Evolutionary conservation across 2,113 vertebrate genomes (phyloP), one percentile per base, ranked within the genome.

Genomic region (Bothrops jararaca): DNA sequence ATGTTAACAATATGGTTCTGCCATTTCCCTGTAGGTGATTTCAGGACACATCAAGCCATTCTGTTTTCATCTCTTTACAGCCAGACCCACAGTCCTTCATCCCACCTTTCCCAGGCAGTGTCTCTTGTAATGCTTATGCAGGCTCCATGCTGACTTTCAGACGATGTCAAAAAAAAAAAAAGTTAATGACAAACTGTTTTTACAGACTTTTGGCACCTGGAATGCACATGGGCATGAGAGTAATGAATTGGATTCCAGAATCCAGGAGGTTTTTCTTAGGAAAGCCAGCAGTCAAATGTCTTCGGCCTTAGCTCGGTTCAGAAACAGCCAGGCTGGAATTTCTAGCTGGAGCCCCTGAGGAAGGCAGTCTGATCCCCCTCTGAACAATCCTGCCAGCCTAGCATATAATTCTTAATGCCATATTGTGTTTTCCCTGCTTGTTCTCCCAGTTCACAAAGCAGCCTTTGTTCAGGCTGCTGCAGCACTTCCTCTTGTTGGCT

Each of bases 171-270:
- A 50, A 86, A 20, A 39, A 91, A 94, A 86, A 20, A 39, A 92
- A 52, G 94, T 95, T 94, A 96, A 95, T 3, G 1, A 3, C 54
- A 92, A 92, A n/a, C 92, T 34, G 53, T 85, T 93, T 87, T 88
- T 60, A 3, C 0, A 42, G 89, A 53, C 24, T 93, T 92, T 92
- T 89, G 48, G 90, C 29, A 94, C 94, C 91, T 95, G 93, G 91
- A 91, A 93, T 93, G 91, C 60, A 94, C 95, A 53, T 58, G 54
- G 54, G 88, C 92, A 74, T 42, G 90, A 56, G 85, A 74, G 89
- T 60, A 91, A 86, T 86, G 60, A 90, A 34, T 56, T 42, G 24
- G 48, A 56, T 18, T 89, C 85, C 53, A 90, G 64, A 50, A 90
- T 95, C 88, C 57, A 54, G 42, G 60, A 80, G 58, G 90, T 88